Evolutionary conservation across 2,888 invertebrate species (phyloP), one percentile per base, ranked within the genome.

Genomic region (Strigamia maritima): DNA sequence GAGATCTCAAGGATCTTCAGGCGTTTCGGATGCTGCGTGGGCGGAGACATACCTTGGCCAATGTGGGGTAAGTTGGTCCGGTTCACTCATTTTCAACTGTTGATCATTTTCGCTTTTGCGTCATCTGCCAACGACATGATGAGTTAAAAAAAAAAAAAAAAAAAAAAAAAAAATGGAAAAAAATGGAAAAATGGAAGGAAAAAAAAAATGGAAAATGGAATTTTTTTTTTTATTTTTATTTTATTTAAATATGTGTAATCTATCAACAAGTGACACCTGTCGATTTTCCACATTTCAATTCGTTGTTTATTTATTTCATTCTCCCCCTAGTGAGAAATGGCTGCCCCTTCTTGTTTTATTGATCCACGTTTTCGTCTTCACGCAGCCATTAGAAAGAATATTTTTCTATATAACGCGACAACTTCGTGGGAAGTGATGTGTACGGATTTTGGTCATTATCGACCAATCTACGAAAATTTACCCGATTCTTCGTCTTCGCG

Each of bases 1-100:
- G 95, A 83, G 93, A 93, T 86, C 94, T 95, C 85, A 94, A 94
- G 79, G 94, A 94, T 87, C 90, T 95, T 84, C 93, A 94, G 86
- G 93, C 93, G 86, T 94, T 94, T 87, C 88, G 93, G 83, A 93
- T 94, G 87, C 90, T 94, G 84, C 91, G 94, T 87, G 94, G 93
- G 85, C 90, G 95, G 81, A 90, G 95, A 79, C 95, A 95, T 86
- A 95, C 95, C 14, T 89, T 95, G 85, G 95, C 95, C 82, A 95
- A 95, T 88, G 94, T 95, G 87, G 94, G 94, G 94, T 95, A 88
- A 94, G 94, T 81, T 54, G 54, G 54, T 19, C n/a, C n/a, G n/a
- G n/a, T n/a, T n/a, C n/a, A n/a, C 54, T n/a, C 54, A 19, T 54
- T 70, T 70, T 70, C 70, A 70, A 28, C 70, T 70, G 70, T 70